These are phyloP conservation scores for Xenopus tropicalis DNA, from an alignment of 2,113 vertebrate genomes.

Conservation along the genomic window DNA sequence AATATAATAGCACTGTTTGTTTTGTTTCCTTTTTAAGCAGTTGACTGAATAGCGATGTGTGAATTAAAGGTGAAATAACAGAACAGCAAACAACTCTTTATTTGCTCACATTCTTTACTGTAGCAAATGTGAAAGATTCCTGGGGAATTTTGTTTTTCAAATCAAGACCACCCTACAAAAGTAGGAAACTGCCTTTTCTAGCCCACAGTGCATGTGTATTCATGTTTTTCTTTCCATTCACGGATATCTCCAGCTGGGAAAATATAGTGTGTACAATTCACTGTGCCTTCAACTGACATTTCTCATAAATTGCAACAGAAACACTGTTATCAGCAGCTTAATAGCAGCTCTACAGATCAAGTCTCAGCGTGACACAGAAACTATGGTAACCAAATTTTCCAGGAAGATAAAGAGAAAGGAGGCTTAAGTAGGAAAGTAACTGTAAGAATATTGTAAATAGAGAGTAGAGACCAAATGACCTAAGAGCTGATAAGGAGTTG, in stretches of 20 bases:
- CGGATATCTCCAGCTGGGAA: slow-evolving; percentile 74
- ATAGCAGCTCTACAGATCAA: slow-evolving; percentile 71
- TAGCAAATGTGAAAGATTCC: too few relatives aligned
- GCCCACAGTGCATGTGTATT: slow-evolving; percentile 59
- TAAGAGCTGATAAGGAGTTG: slow-evolving; percentile 49
- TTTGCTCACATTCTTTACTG: too few relatives aligned
- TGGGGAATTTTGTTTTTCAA: slow-evolving; percentile 50
- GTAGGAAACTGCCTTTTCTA: slow-evolving; percentile 55
- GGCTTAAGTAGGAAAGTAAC: slow-evolving; percentile 59
- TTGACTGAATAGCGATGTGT: too few relatives aligned
- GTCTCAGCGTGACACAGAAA: slow-evolving; percentile 69
- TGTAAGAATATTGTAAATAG: slow-evolving; percentile 57
- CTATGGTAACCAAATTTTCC: slow-evolving; percentile 69
- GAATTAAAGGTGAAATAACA: too few relatives aligned
- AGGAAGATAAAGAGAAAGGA: slow-evolving; percentile 52
- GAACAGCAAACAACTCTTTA: too few relatives aligned
- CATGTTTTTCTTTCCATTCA: slow-evolving; percentile 71
- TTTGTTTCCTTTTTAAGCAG: too few relatives aligned
- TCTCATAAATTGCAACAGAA: slow-evolving; percentile 77
- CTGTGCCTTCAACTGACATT: slow-evolving; percentile 73
- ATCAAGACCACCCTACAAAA: slow-evolving; percentile 59
- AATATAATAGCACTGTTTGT: too few relatives aligned
- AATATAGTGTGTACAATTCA: slow-evolving; percentile 74
- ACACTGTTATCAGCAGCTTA: slow-evolving; percentile 75
- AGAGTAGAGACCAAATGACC: slow-evolving; percentile 52